Evolutionary conservation across 2,888 invertebrate genomes (phyloP), one percentile per base, ranked within the genome.

Genomic region (Carcina quercana): DNA sequence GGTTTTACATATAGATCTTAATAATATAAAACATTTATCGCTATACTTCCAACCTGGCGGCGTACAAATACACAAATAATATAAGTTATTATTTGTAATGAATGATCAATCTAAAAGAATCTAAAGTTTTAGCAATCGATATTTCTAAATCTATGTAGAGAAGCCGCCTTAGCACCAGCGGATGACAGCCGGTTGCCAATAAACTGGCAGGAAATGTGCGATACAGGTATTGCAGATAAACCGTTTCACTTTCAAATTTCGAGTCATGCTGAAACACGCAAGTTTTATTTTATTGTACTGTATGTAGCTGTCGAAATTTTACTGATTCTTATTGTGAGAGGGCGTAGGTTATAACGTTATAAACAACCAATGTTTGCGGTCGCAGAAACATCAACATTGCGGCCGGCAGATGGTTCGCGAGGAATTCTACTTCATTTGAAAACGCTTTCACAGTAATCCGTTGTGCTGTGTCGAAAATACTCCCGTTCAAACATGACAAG

Each of bases 231-330:
- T 32, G 30, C 41, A 37, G 38, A 14, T 5, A 25, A 13, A 13
- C 35, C 45, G 56, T 60, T 53, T 57, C 57, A 56, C 62, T 67
- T 70, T 71, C 62, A 54, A 59, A 65, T 65, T 71, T 64, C 55
- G 52, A 51, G 57, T 62, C 68, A 68, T 51, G 43, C 47, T 49
- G 59, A 54, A 59, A 49, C 40, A 30, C 40, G 40, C 44, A 40
- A 50, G 53, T 41, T 13, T 29, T 34, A 36, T 48, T 44, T 42
- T 39, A n/a, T n/a, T n/a, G n/a, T n/a, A n/a, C n/a, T n/a, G n/a
- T n/a, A n/a, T n/a, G n/a, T n/a, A 31, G 35, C 36, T 32, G 49
- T 51, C 49, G 43, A 38, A 49, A 49, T 52, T 52, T 55, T 63
- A 55, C 33, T 32, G n/a, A 28, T 56, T 59, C 55, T 30, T 34